Evolutionary conservation across 2,113 vertebrate species (phyloP).

Genomic region (Mustelus asterias): DNA sequence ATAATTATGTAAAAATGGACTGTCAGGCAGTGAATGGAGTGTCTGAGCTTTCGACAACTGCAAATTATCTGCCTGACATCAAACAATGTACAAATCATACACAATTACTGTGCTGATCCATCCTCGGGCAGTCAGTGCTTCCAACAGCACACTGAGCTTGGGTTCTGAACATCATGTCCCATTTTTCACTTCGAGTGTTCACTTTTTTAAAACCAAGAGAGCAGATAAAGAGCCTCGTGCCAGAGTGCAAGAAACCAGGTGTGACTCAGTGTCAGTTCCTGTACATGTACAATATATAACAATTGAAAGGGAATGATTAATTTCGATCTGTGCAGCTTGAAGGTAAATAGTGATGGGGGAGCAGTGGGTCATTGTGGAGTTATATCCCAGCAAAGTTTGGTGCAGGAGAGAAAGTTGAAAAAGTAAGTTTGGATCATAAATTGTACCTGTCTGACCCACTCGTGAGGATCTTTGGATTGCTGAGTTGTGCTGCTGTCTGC

Average conservation of each 20-base stretch:
- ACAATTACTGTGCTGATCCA: background rate
- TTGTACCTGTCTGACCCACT: background rate
- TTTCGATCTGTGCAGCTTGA: background rate
- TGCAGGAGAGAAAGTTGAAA: background rate
- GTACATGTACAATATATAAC: background rate
- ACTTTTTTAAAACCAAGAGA: background rate
- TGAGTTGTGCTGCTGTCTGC: background rate
- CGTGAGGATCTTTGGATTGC: background rate
- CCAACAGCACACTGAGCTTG: background rate
- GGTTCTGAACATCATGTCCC: background rate
- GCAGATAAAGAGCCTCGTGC: background rate
- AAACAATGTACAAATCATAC: constrained; percentile 24
- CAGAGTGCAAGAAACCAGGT: background rate
- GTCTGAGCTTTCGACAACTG: background rate
- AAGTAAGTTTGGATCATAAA: background rate
- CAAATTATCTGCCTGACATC: constrained; percentile 14
- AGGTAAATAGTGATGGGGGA: background rate
- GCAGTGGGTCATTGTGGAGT: background rate
- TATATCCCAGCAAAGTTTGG: background rate
- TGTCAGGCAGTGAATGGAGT: background rate
- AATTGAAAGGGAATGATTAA: background rate
- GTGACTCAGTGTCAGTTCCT: background rate
- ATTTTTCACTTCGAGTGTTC: background rate
- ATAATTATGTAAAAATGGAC: constrained; percentile 26
- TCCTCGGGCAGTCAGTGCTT: background rate